These are phyloP conservation scores for Nyctalus aviator DNA, from an alignment of 2,797 vertebrate genomes.

Conservation along the genomic window DNA sequence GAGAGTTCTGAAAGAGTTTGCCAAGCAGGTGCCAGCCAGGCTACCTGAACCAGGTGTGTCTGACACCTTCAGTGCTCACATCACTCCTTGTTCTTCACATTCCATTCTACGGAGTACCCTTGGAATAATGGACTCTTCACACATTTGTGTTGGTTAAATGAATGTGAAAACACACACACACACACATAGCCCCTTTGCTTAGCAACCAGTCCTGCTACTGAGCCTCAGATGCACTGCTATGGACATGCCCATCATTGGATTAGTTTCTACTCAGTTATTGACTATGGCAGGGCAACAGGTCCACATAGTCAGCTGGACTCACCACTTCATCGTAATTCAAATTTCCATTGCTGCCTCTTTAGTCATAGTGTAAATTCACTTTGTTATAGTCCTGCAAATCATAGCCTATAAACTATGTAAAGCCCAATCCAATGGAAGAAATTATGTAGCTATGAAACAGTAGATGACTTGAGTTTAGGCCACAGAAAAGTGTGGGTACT, in stretches of 20 bases:
- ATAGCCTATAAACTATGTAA: not conserved
- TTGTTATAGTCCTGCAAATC: not conserved
- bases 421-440: not conserved
- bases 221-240: not conserved
- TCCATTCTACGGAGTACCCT: not conserved
- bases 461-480: not conserved
- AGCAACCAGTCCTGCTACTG: not conserved
- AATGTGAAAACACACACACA: not conserved
- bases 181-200: not conserved
- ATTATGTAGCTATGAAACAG: not conserved
- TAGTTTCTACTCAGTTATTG: not conserved
- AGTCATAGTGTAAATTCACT: not conserved
- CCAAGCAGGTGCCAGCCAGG: not conserved
- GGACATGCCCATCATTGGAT: not conserved
- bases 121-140: not conserved
- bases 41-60: not conserved
- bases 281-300: not conserved
- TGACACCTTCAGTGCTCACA: not conserved
- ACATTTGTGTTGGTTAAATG: not conserved
- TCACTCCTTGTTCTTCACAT: not conserved
- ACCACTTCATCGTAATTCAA: not conserved
- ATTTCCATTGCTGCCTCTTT: not conserved
- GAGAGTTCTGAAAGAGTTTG: not conserved
- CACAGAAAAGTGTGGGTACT: not conserved
- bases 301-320: not conserved